Conservation (phyloP, 2,797 vertebrate genomes). For the Pseudomugil tenellus region DNA sequence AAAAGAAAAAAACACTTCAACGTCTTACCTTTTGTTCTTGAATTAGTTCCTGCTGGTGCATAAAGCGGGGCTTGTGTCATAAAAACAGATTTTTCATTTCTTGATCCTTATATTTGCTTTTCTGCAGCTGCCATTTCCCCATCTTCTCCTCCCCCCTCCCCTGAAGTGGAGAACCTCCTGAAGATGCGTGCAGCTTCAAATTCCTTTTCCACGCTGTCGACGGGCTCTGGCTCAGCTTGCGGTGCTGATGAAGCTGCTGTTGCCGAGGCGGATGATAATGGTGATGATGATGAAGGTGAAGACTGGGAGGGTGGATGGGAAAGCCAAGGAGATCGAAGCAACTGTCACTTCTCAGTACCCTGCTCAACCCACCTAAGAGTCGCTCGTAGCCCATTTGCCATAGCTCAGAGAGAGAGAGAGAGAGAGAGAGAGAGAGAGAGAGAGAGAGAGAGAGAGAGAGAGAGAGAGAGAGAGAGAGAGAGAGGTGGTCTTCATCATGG, state of each 20-base stretch:
- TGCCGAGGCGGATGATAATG: constrained; percentile 40
- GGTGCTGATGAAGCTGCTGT: constrained; percentile 45
- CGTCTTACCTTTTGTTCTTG: constrained; percentile 71
- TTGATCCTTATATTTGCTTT: constrained; percentile 62
- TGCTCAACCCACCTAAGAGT: constrained; percentile 23
- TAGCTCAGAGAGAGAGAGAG: constrained; percentile 28
- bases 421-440: too few relatives aligned
- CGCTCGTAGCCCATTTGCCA: constrained; percentile 45
- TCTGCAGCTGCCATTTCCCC: constrained; percentile 74
- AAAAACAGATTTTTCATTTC: constrained; percentile 61
- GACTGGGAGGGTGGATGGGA: constrained; percentile 39
- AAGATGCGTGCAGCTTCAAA: constrained; percentile 47
- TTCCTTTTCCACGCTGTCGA: constrained; percentile 36
- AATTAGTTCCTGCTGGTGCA: constrained; percentile 57
- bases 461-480: too few relatives aligned
- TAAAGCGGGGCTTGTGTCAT: constrained; percentile 65
- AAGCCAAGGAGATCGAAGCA: constrained; percentile 34
- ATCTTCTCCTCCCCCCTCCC: constrained; percentile 72
- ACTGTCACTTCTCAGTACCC: constrained; percentile 53
- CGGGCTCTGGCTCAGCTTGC: constrained; percentile 32
- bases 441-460: too few relatives aligned
- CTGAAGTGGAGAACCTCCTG: constrained; percentile 56
- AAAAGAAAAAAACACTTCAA: not conserved
- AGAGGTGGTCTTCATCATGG: constrained; percentile 22
- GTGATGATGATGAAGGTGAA: constrained; percentile 19